Conservation (phyloP, 2,797 vertebrate species). For the Smutsia temminckii region DNA sequence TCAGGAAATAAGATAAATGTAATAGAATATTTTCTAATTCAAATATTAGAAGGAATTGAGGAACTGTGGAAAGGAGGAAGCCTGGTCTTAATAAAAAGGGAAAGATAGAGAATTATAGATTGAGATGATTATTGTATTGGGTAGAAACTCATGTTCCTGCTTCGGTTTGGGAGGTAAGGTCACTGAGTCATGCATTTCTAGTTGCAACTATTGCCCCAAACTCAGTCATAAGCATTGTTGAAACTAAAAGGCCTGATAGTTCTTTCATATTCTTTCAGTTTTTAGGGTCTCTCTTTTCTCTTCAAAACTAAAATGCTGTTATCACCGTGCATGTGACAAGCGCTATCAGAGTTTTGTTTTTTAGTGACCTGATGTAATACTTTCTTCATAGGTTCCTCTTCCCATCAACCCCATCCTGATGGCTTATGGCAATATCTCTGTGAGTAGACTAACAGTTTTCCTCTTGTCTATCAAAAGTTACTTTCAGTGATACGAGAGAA, state of each 20-base stretch:
- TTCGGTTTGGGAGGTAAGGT: background rate
- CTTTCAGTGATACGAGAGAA: background rate
- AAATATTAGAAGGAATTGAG: background rate
- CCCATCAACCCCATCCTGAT: conserved; percentile 92
- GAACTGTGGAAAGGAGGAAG: background rate
- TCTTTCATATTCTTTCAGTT: background rate
- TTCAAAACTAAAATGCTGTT: background rate
- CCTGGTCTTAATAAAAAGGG: background rate
- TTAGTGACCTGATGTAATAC: conserved; percentile 20
- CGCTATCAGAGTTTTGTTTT: background rate
- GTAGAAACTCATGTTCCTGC: background rate
- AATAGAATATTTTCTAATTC: background rate
- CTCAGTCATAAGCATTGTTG: background rate
- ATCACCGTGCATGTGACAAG: background rate
- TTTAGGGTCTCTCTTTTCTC: background rate
- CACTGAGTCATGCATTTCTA: background rate
- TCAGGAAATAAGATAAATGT: background rate
- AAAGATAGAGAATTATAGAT: background rate
- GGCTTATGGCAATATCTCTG: conserved; percentile 92
- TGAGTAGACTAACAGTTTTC: conserved; percentile 83
- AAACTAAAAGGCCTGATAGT: background rate
- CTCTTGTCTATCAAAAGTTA: background rate
- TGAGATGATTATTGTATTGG: background rate
- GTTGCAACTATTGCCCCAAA: background rate
- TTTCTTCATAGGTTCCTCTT: conserved; percentile 88